Conservation (phyloP, 1,140 invertebrate genomes). For the Cheumatopsyche charites region DNA sequence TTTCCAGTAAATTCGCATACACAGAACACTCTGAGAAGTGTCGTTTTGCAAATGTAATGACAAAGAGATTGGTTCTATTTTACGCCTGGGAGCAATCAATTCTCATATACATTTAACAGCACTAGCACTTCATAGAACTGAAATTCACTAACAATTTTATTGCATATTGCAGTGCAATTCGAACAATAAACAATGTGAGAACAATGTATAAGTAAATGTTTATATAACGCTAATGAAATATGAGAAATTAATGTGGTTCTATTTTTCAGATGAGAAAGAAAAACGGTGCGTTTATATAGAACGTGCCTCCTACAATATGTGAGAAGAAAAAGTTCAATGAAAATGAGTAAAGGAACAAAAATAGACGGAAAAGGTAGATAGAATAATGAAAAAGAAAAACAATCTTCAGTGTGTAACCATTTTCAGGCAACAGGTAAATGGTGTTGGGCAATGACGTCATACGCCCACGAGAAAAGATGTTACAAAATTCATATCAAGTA, state of each 20-base stretch:
- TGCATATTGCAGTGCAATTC: too few species aligned
- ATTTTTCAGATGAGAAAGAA: too few species aligned
- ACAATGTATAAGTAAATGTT: too few species aligned
- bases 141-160: background rate
- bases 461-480: slow-evolving; percentile 7
- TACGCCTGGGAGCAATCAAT: slow-evolving; percentile 33
- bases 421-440: slow-evolving; percentile 31
- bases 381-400: background rate
- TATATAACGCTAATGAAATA: too few species aligned
- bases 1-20: too few species aligned
- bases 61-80: slow-evolving; percentile 39
- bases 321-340: slow-evolving; percentile 1
- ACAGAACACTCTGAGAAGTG: background rate
- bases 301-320: too few species aligned
- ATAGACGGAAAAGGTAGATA: background rate
- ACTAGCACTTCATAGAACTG: background rate
- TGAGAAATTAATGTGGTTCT: too few species aligned
- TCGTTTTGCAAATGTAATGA: slow-evolving; percentile 37
- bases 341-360: background rate
- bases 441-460: slow-evolving; percentile 28
- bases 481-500: too few species aligned
- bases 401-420: background rate
- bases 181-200: too few species aligned
- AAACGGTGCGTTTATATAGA: too few species aligned
- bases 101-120: background rate